Percentiles rank a stretch among this genome's conserved stretches.
Conservation (phyloP, 1,140 invertebrate genomes). For the Pseudobourletiella spinata region DNA sequence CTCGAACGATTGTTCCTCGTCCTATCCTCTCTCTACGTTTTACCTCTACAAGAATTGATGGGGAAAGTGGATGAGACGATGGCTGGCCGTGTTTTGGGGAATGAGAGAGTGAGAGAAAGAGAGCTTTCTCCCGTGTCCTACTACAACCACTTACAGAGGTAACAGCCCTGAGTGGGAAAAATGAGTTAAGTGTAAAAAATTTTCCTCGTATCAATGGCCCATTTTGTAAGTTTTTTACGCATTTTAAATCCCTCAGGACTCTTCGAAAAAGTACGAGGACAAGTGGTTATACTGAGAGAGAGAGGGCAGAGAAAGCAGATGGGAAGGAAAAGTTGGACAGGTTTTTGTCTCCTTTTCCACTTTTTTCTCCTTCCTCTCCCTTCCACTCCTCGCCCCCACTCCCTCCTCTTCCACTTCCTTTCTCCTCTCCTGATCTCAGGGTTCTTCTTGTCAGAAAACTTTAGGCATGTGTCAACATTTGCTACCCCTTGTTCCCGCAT, state of each 20-base stretch:
- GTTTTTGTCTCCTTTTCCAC: not conserved
- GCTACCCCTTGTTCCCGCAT: no score
- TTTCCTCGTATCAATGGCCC: no score
- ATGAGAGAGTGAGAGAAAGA: not conserved
- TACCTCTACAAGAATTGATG: not conserved
- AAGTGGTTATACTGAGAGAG: not conserved
- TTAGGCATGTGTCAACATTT: no score
- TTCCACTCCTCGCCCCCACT: slow-evolving; percentile 2
- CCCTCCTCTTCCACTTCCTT: slow-evolving; percentile 6
- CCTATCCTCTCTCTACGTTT: no score
- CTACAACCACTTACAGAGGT: not conserved
- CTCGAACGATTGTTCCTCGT: no score
- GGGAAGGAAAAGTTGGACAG: not conserved
- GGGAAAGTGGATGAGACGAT: not conserved
- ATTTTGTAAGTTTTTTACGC: no score
- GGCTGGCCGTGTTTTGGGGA: not conserved
- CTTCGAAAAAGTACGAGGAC: not conserved
- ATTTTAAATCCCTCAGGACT: no score
- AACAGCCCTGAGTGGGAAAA: not conserved
- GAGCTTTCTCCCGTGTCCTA: not conserved
- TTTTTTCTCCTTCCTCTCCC: slow-evolving; percentile 2
- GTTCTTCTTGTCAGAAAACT: no score
- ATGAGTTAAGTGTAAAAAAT: not conserved
- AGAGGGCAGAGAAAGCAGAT: not conserved
- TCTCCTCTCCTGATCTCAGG: not conserved